A percentile compares a stretch with the other conserved stretches of the same genome.
These are phyloP conservation scores for Nasua narica DNA, from an alignment of 2,797 vertebrate genomes.

Conservation along the genomic window DNA sequence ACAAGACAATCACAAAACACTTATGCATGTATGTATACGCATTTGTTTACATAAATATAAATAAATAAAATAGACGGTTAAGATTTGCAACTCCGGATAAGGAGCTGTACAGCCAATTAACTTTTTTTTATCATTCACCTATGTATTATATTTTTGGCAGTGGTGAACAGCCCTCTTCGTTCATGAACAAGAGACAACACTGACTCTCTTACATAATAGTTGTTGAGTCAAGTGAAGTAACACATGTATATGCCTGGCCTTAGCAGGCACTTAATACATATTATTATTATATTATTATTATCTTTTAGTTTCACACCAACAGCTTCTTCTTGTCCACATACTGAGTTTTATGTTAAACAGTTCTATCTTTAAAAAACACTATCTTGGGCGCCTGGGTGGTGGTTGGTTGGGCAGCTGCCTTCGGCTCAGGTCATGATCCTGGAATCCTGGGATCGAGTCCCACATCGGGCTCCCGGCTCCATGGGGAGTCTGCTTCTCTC, in stretches of 20 bases:
- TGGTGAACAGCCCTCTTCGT: background rate
- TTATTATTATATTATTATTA: background rate
- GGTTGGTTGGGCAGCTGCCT: no score
- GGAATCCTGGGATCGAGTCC: no score
- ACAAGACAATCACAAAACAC: background rate
- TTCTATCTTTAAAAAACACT: background rate
- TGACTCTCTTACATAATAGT: background rate
- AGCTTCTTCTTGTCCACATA: background rate
- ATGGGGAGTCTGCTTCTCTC: background rate
- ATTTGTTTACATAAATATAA: background rate
- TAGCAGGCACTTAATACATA: background rate
- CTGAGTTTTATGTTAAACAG: background rate
- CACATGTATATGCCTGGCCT: background rate
- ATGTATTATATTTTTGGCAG: background rate
- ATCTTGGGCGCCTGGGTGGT: no score
- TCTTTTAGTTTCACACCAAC: background rate
- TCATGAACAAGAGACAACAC: background rate
- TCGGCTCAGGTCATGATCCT: no score
- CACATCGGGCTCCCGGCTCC: no score
- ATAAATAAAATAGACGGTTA: background rate
- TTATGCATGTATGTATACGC: background rate
- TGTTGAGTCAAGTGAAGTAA: background rate
- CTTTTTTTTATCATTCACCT: background rate
- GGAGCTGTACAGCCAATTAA: background rate
- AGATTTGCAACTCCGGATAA: background rate